Conservation (phyloP, 1,140 invertebrate genomes). For the Drosophila auraria region DNA sequence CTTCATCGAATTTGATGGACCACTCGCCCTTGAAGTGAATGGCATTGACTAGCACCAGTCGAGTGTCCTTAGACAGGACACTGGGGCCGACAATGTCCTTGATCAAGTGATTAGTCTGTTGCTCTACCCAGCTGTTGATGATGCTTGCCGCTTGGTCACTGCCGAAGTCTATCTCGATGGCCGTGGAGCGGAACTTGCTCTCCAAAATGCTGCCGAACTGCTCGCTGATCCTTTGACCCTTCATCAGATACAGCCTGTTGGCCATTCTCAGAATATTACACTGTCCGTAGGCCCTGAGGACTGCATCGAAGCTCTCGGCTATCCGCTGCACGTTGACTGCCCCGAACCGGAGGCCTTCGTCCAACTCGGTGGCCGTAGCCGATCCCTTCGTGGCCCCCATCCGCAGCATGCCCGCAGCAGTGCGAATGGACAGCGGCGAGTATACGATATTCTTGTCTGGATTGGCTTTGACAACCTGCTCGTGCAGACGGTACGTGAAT, state of each 20-base stretch:
- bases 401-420: slow-evolving; percentile 81
- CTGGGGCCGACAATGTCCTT: slow-evolving; percentile 87
- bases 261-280: slow-evolving; percentile 86
- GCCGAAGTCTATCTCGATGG: slow-evolving; percentile 87
- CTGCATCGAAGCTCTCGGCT: slow-evolving; percentile 46
- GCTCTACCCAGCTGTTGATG: slow-evolving; percentile 91
- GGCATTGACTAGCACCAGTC: slow-evolving; percentile 91
- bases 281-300: slow-evolving; percentile 74
- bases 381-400: slow-evolving; percentile 86
- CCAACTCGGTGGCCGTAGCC: slow-evolving; percentile 86
- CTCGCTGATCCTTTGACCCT: slow-evolving; percentile 80
- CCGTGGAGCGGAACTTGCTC: slow-evolving; percentile 85
- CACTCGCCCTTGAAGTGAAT: slow-evolving; percentile 93
- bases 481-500: slow-evolving; percentile 41
- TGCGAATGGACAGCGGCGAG: slow-evolving; percentile 85
- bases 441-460: slow-evolving; percentile 81
- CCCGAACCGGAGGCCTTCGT: slow-evolving; percentile 79
- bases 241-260: slow-evolving; percentile 88
- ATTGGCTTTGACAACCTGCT: slow-evolving; percentile 20
- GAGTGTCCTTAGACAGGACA: slow-evolving; percentile 86
- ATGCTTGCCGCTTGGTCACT: slow-evolving; percentile 70
- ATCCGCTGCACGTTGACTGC: slow-evolving; percentile 25
- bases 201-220: slow-evolving; percentile 83
- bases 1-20: slow-evolving; percentile 83
- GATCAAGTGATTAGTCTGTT: slow-evolving; percentile 90